Evolutionary conservation across 2,113 vertebrate genomes (phyloP), one percentile per base, ranked within the genome.

Genomic region (Corythaixoides concolor): DNA sequence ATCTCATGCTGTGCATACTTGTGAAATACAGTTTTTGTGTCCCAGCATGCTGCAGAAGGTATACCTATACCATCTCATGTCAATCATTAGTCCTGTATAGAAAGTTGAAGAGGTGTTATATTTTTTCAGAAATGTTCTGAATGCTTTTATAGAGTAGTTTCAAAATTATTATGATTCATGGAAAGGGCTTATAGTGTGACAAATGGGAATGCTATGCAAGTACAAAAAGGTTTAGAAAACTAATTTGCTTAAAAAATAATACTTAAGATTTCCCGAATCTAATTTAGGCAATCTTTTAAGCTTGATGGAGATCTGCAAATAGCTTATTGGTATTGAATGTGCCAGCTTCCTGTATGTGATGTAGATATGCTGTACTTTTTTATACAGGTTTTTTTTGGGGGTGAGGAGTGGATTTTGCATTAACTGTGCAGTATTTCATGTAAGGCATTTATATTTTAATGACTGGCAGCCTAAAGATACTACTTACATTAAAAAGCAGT

Each of bases 41-140:
- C 22, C 11, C 3, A 58, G 67, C 70, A 62, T 11, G 49, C 30
- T 82, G 56, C 3, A n/a, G 39, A 60, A 78, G 5, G 32, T 5
- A 4, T 68, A 49, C 10, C 3, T 52, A 0, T 21, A 9, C 2
- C 0, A 20, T 49, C 21, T 81, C 8, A 6, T 3, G 35, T 26
- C 8, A 23, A 9, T 68, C 6, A 3, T 8, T 49, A 41, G 5
- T 41, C 5, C 27, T 72, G 5, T 16, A 10, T 1, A 30, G 22
- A 70, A 77, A 67, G 8, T 20, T 77, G 52, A 81, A 73, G 33
- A 53, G 12, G 3, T 26, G 22, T 81, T 52, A 22, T 0, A 0
- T 5, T 32, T 64, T 70, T 88, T 72, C 26, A 23, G 24, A 33
- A 30, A 6, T 16, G 6, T 21, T 21, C 32, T 83, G 26, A 68